Evolutionary conservation across 2,113 vertebrate genomes (phyloP).

Genomic region (Aramus guarauna): DNA sequence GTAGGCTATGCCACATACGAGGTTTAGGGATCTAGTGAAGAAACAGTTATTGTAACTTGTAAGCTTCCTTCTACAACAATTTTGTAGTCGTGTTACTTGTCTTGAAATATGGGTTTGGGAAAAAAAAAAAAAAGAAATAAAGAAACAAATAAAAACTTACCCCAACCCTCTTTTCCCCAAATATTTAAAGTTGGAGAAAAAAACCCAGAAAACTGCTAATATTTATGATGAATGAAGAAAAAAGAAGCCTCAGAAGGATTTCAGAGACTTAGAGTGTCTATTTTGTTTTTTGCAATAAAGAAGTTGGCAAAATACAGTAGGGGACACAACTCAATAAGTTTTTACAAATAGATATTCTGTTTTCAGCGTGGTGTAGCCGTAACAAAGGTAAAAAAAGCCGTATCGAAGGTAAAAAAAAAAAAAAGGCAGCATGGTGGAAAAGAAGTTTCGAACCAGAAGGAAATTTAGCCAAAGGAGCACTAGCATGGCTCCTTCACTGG

Average conservation of each 20-base stretch:
- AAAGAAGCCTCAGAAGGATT: not conserved
- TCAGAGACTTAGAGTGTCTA: not conserved
- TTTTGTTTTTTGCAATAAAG: not conserved
- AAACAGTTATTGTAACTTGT: not conserved
- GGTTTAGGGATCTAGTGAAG: not conserved
- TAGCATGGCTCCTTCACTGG: not conserved
- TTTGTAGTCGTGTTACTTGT: not conserved
- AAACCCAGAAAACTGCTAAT: not conserved
- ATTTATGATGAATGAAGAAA: not conserved
- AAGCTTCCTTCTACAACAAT: not conserved
- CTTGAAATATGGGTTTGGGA: not conserved
- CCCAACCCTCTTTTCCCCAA: rapidly evolving
- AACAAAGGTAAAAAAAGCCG: not conserved
- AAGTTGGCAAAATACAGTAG: not conserved
- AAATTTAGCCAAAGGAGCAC: not conserved
- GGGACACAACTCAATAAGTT: not conserved
- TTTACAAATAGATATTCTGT: not conserved
- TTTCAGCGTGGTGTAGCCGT: not conserved
- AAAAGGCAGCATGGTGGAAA: not conserved
- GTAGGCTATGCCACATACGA: not conserved
- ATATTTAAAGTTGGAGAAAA: not conserved
- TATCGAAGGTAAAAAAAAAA: not conserved
- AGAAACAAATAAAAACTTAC: rapidly evolving
- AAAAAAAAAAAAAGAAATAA: not conserved
- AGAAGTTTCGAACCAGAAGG: not conserved